These are phyloP conservation scores for Falco novaeseelandiae DNA, from an alignment of 2,797 vertebrate genomes.

Conservation along the genomic window DNA sequence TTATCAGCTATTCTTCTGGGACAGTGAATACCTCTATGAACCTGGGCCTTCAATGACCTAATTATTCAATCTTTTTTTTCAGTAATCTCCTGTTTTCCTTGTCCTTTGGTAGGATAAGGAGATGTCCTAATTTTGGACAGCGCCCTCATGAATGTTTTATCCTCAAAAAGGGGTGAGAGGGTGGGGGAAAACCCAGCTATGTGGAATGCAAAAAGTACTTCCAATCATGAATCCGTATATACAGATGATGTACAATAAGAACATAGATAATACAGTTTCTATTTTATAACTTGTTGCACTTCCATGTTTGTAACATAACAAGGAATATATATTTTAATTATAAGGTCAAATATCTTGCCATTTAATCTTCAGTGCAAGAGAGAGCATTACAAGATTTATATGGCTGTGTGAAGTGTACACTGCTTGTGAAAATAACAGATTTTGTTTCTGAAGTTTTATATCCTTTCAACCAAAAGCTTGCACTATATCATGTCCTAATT, in stretches of 20 bases:
- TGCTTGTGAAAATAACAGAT: neutral
- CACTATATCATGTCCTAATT: neutral
- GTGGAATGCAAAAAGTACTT: neutral
- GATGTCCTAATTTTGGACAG: conserved; percentile 31
- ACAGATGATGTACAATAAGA: neutral
- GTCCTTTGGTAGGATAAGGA: conserved; percentile 6
- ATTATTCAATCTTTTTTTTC: conserved; percentile 50
- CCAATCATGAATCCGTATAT: neutral
- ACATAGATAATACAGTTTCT: neutral
- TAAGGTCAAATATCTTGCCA: neutral
- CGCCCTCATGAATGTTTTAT: neutral
- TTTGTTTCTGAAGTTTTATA: neutral
- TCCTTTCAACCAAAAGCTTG: neutral
- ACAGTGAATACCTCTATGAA: neutral
- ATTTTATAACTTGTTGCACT: neutral
- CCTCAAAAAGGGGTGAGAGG: neutral
- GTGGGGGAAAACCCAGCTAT: neutral
- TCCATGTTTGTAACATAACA: neutral
- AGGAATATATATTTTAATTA: neutral
- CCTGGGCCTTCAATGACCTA: conserved; percentile 22
- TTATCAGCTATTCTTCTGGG: neutral
- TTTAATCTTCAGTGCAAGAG: neutral
- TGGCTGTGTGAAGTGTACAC: neutral
- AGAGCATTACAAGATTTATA: neutral
- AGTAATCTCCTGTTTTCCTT: conserved; percentile 43